phyloP scores from a whole-genome alignment of 2,797 vertebrate genomes.

The Pelobates cultripes region DNA sequence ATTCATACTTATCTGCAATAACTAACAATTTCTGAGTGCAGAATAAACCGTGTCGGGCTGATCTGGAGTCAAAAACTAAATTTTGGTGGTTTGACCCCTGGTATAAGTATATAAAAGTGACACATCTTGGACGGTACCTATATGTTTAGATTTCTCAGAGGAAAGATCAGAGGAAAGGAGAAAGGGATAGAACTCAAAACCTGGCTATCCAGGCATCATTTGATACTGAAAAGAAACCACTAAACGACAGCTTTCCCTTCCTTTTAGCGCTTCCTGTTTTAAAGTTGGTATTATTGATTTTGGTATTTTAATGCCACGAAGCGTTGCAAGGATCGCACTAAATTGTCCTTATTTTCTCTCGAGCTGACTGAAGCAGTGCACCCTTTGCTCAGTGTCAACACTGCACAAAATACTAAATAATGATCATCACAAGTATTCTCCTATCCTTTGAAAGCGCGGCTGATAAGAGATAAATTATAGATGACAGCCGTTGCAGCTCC shows the following conservation, averaged over 20 bases:
- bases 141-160: constrained; percentile 40
- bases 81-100: constrained; percentile 9
- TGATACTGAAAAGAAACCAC: constrained; percentile 57
- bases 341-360: constrained; percentile 39
- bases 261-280: constrained; percentile 62
- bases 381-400: background rate
- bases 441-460: background rate
- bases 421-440: background rate
- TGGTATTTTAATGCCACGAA: constrained; percentile 50
- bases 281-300: constrained; percentile 66
- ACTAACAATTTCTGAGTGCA: background rate
- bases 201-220: constrained; percentile 59
- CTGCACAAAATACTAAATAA: background rate
- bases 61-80: too few relatives aligned
- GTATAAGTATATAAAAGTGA: constrained; percentile 36
- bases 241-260: constrained; percentile 65
- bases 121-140: constrained; percentile 27
- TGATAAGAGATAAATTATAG: background rate
- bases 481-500: background rate
- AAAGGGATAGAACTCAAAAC: constrained; percentile 39
- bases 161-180: constrained; percentile 43
- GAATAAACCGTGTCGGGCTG: constrained; percentile 13
- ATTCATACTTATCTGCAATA: too few relatives aligned
- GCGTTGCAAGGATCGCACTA: constrained; percentile 43
- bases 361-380: constrained; percentile 23